A percentile compares a stretch with the other conserved stretches of the same genome.
These are phyloP conservation scores for Steatocranus sp. DNA, from an alignment of 2,797 vertebrate species.

Conservation along the genomic window DNA sequence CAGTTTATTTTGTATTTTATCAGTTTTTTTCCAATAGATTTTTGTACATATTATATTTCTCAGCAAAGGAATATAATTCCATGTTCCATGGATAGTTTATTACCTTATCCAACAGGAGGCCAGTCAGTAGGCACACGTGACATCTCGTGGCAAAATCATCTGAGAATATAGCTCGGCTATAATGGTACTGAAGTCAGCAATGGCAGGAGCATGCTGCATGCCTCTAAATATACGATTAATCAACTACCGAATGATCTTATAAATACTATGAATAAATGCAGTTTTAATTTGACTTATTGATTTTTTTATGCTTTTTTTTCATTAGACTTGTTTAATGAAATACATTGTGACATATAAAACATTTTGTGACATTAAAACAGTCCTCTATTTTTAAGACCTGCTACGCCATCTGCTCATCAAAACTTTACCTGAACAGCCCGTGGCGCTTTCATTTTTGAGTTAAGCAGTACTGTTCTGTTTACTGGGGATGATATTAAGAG, in stretches of 20 bases:
- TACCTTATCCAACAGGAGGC: neutral
- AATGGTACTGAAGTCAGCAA: neutral
- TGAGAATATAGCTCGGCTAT: neutral
- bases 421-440: constrained; percentile 3
- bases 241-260: neutral
- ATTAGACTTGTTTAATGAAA: neutral
- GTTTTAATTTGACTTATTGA: neutral
- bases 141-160: neutral
- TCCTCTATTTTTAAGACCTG: neutral
- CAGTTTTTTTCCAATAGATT: neutral
- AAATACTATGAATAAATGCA: neutral
- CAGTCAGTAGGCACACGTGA: neutral
- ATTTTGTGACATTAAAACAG: neutral
- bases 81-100: neutral
- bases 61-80: neutral
- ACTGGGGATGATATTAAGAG: constrained; percentile 12
- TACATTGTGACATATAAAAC: neutral
- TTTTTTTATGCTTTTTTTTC: neutral
- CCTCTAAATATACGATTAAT: neutral
- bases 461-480: neutral
- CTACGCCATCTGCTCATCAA: constrained; percentile 20
- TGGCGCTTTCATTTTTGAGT: constrained; percentile 10
- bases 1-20: neutral
- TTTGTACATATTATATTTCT: neutral
- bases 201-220: neutral